These are phyloP conservation scores for Brachionus manjavacas DNA, from an alignment of 1,140 invertebrate species.

Conservation along the genomic window DNA sequence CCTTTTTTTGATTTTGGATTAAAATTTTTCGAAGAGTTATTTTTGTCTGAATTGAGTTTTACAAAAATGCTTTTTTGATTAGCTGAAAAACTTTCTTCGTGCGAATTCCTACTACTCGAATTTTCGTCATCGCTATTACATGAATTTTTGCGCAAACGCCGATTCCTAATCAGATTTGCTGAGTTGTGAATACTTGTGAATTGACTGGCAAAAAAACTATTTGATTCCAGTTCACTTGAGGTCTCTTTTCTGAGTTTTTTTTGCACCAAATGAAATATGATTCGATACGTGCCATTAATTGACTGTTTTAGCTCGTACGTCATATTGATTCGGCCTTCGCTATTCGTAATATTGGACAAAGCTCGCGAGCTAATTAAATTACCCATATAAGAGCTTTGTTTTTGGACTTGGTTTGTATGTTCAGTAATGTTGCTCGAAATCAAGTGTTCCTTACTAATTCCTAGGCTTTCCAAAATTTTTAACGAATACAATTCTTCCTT, in stretches of 20 bases:
- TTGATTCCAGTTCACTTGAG: background rate
- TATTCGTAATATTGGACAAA: background rate
- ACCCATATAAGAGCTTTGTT: background rate
- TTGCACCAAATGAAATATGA: constrained; percentile 61
- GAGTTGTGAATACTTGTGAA: background rate
- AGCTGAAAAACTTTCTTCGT: background rate
- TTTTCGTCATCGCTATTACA: background rate
- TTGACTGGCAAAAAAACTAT: background rate
- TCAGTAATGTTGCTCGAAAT: constrained; percentile 57
- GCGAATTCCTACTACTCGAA: background rate
- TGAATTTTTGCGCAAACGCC: background rate
- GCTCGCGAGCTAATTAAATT: background rate
- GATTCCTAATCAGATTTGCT: background rate
- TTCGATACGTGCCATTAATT: constrained; percentile 61
- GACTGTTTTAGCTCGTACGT: constrained; percentile 12
- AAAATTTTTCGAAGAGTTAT: background rate
- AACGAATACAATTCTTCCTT: constrained; percentile 56
- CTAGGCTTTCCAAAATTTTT: constrained; percentile 58
- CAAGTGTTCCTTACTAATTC: constrained; percentile 61
- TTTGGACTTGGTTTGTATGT: constrained; percentile 57
- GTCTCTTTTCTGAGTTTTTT: constrained; percentile 34
- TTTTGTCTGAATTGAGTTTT: background rate
- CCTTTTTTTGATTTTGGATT: background rate
- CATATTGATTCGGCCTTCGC: background rate
- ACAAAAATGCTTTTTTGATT: constrained; percentile 5